Conservation (phyloP, 2,113 vertebrate species). For the Phrynosoma blainvillii region DNA sequence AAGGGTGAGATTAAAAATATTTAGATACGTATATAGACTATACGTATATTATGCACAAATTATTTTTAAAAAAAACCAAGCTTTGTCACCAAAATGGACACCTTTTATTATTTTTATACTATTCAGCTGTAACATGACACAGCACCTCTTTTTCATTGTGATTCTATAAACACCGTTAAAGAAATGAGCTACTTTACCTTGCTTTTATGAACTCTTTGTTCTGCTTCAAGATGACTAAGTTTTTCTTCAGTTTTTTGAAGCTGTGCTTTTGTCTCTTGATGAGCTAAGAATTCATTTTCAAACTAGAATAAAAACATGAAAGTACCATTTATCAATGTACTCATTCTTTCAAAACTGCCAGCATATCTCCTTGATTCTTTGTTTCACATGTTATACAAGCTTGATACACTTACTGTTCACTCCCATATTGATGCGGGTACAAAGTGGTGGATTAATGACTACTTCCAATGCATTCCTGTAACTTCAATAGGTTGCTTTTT, state of each 20-base stretch:
- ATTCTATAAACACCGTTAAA: neutral
- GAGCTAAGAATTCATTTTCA: constrained; percentile 91
- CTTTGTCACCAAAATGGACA: too few species aligned
- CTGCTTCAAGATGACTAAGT: constrained; percentile 87
- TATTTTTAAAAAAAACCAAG: neutral
- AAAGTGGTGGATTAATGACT: neutral
- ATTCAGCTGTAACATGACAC: neutral
- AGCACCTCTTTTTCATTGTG: neutral
- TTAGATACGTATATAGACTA: too few species aligned
- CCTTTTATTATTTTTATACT: too few species aligned
- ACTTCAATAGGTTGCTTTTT: neutral
- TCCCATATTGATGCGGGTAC: neutral
- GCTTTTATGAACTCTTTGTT: constrained; percentile 87
- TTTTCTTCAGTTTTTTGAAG: constrained; percentile 88
- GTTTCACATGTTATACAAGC: neutral
- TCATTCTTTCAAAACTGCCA: neutral
- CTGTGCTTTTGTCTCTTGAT: constrained; percentile 90
- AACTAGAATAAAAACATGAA: constrained; percentile 75
- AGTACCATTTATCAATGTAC: neutral
- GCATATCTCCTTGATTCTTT: neutral
- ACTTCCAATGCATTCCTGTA: neutral
- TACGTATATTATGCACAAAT: neutral
- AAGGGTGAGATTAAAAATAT: too few species aligned
- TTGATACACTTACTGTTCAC: neutral
- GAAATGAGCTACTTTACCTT: constrained; percentile 81